A percentile compares a stretch with the other conserved stretches of the same genome.
Conservation (phyloP, 2,888 invertebrate species). For the Bimastos eiseni region DNA sequence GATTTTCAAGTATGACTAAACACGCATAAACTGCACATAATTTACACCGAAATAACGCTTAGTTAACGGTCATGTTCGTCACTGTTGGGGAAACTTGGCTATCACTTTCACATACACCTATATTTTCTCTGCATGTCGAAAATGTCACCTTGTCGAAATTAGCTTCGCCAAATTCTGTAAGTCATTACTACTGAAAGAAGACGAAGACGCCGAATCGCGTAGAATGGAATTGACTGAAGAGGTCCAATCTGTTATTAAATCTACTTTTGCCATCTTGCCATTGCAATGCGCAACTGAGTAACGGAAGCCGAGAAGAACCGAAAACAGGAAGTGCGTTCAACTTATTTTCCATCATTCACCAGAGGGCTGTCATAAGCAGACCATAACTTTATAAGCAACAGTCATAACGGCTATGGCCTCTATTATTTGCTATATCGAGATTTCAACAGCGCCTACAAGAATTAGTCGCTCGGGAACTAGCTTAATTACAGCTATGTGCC, state of each 20-base stretch:
- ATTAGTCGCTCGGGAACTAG: too few relatives aligned
- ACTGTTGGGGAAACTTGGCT: background rate
- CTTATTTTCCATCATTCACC: background rate
- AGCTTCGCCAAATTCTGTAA: background rate
- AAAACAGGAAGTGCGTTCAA: background rate
- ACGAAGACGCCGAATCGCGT: conserved; percentile 3
- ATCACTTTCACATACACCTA: background rate
- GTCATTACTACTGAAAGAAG: background rate
- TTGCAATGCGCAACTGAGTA: conserved; percentile 6
- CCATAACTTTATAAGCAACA: too few relatives aligned
- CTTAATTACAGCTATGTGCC: too few relatives aligned
- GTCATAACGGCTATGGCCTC: too few relatives aligned
- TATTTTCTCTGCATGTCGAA: background rate
- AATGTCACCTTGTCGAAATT: conserved; percentile 20
- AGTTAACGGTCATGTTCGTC: background rate
- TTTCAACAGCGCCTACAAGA: too few relatives aligned
- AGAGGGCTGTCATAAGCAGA: background rate
- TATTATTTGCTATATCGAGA: too few relatives aligned
- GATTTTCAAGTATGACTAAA: too few relatives aligned
- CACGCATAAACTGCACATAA: too few relatives aligned
- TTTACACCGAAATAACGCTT: background rate
- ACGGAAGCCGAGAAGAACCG: background rate
- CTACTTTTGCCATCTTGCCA: conserved; percentile 23
- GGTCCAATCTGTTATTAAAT: background rate
- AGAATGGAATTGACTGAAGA: conserved; percentile 7